Conservation (phyloP, 2,113 vertebrate genomes). For the Scomber scombrus region DNA sequence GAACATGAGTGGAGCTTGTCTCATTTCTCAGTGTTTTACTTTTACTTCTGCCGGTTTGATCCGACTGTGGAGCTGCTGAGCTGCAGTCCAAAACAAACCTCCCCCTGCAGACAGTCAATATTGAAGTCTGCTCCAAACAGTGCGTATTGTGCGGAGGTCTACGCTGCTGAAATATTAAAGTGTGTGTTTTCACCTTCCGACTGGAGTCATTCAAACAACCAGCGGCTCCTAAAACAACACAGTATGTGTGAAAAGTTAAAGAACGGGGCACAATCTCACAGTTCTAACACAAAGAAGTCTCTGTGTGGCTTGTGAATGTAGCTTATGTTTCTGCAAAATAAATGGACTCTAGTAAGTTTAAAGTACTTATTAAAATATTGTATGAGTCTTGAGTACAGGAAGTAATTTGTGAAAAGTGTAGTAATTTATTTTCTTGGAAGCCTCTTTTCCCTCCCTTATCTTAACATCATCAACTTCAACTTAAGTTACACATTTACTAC, state of each 20-base stretch:
- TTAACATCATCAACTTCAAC: no score
- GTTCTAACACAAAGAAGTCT: not conserved
- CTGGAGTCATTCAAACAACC: not conserved
- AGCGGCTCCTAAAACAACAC: conserved; percentile 39
- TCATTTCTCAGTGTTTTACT: conserved; percentile 25
- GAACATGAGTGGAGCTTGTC: not conserved
- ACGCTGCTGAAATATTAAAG: conserved; percentile 27
- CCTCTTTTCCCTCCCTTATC: not conserved
- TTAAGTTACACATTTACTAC: not conserved
- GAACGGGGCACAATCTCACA: not conserved
- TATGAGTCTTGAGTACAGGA: no score
- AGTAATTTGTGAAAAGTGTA: no score
- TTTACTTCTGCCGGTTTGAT: conserved; percentile 15
- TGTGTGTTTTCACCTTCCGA: conserved; percentile 6
- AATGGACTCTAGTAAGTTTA: not conserved
- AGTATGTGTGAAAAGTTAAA: not conserved
- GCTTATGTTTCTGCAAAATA: conserved; percentile 1
- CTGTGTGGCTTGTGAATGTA: not conserved
- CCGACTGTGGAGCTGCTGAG: not conserved
- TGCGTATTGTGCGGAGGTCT: not conserved
- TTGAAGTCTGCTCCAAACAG: conserved; percentile 23
- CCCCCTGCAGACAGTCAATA: conserved; percentile 47
- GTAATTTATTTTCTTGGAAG: not conserved
- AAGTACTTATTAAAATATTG: not conserved
- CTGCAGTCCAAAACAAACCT: conserved; percentile 57